These are phyloP conservation scores for Orchestia grillus DNA, from an alignment of 1,140 invertebrate species.

Conservation along the genomic window DNA sequence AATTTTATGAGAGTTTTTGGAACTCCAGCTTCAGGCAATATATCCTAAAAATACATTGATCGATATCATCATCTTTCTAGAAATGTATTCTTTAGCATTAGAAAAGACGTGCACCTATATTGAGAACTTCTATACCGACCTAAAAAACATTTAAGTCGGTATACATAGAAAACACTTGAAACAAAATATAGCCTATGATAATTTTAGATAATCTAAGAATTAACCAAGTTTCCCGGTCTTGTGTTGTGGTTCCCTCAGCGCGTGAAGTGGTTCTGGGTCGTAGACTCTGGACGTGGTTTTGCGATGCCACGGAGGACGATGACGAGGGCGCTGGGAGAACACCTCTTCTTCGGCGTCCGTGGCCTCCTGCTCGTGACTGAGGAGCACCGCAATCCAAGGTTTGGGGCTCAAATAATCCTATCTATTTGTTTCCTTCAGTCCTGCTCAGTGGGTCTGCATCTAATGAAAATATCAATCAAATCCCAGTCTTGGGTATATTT, in stretches of 20 bases:
- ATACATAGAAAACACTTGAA: too few species aligned
- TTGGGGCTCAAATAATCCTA: neutral
- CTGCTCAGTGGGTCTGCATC: neutral
- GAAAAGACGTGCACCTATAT: too few species aligned
- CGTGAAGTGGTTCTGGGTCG: constrained; percentile 17
- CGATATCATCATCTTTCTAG: too few species aligned
- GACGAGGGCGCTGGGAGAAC: neutral
- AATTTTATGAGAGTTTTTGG: too few species aligned
- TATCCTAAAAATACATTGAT: too few species aligned
- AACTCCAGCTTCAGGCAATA: too few species aligned
- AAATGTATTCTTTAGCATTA: too few species aligned
- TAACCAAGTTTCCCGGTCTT: too few species aligned
- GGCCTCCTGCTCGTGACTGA: neutral
- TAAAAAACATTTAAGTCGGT: too few species aligned
- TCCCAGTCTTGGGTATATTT: neutral
- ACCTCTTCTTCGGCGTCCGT: neutral
- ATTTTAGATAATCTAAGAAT: too few species aligned
- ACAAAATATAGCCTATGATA: too few species aligned
- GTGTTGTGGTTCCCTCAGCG: neutral
- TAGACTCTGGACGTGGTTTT: neutral
- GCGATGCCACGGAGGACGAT: neutral
- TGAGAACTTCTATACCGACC: too few species aligned
- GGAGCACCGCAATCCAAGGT: neutral
- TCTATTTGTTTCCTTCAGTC: neutral
- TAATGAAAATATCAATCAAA: neutral